Percentiles rank a stretch among this genome's conserved stretches.
phyloP scores from a whole-genome alignment of 2,797 vertebrate species.

The Hippopotamyrus pictus region DNA sequence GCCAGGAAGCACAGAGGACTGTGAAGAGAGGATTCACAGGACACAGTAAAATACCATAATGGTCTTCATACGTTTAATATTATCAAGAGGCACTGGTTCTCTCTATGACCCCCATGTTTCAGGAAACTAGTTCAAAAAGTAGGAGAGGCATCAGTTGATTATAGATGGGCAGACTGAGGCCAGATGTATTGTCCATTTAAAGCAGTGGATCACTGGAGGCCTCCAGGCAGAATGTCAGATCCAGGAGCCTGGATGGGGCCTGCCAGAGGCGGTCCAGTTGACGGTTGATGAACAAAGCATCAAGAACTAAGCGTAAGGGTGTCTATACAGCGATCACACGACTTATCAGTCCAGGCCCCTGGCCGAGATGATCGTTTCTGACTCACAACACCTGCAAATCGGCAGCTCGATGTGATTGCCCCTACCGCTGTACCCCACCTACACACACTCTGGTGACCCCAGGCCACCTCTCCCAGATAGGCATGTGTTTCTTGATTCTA shows the following conservation, averaged over 20 bases:
- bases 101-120: not conserved
- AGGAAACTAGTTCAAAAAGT: not conserved
- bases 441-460: not conserved
- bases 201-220: not conserved
- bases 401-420: not conserved
- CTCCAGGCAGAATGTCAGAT: not conserved
- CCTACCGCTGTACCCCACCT: not conserved
- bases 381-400: not conserved
- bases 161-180: not conserved
- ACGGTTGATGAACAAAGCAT: not conserved
- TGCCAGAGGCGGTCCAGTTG: not conserved
- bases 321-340: not conserved
- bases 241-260: not conserved
- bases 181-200: not conserved
- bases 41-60: not conserved
- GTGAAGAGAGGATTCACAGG: not conserved
- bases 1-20: not conserved
- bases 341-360: not conserved
- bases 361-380: not conserved
- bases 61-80: not conserved
- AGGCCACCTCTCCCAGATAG: not conserved
- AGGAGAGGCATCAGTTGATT: not conserved
- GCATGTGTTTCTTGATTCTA: not conserved
- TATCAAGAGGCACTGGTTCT: not conserved
- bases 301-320: not conserved